Percentiles rank a stretch among this genome's conserved stretches.
Evolutionary conservation across 2,888 invertebrate species (phyloP).

Genomic region (Tipula confusa): DNA sequence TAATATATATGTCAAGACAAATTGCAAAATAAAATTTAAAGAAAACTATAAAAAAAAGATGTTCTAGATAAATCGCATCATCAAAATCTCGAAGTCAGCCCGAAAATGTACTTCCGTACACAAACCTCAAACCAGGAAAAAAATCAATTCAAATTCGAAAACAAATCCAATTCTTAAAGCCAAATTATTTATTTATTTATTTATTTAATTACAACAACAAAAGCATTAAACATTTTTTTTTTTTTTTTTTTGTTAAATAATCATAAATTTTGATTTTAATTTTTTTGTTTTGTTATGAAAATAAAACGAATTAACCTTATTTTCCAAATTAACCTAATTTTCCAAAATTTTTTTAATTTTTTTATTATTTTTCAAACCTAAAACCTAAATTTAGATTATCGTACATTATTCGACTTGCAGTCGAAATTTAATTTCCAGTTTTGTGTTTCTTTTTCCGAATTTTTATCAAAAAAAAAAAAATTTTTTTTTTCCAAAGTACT

Average conservation of each 20-base stretch:
- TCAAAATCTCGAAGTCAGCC: not conserved
- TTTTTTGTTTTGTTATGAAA: slow-evolving; percentile 25
- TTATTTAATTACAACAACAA: not conserved
- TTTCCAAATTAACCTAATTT: slow-evolving; percentile 20
- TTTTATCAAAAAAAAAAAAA: not conserved
- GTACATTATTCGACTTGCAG: slow-evolving; percentile 12
- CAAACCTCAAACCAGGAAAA: not conserved
- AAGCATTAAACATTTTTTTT: not conserved
- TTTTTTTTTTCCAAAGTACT: not conserved
- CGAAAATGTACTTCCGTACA: not conserved
- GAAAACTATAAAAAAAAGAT: not conserved
- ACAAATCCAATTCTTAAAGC: not conserved
- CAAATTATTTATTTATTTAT: not conserved
- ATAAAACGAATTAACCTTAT: slow-evolving; percentile 25
- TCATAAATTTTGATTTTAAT: slow-evolving; percentile 12
- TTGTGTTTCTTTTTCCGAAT: not conserved
- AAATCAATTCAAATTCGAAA: not conserved
- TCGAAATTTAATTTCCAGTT: slow-evolving; percentile 7
- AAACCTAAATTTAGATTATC: slow-evolving; percentile 20
- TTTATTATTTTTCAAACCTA: not conserved
- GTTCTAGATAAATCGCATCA: slow-evolving; percentile 3
- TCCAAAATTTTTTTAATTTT: slow-evolving; percentile 25
- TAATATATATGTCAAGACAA: not conserved
- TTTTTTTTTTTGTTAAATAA: slow-evolving; percentile 25
- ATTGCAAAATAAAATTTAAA: not conserved